A percentile compares a stretch with the other conserved stretches of the same genome.
Evolutionary conservation across 2,797 vertebrate genomes (phyloP).

Genomic region (Syndactyla subalaris): DNA sequence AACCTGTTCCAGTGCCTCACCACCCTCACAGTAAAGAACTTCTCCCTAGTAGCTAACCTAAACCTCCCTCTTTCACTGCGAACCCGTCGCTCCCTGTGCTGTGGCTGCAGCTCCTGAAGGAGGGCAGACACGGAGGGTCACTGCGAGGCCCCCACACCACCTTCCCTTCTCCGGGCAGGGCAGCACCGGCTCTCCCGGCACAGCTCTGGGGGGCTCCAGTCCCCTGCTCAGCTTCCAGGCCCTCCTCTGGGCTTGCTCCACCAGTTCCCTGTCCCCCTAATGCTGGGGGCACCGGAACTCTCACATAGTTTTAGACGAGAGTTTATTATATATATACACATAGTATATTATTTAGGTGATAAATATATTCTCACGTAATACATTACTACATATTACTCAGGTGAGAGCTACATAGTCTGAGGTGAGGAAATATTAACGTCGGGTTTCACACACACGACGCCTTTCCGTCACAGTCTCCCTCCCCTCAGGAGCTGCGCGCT

Average conservation of each 20-base stretch:
- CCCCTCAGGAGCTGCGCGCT: not conserved
- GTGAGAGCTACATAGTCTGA: not conserved
- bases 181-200: not conserved
- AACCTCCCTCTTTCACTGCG: not conserved
- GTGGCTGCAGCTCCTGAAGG: not conserved
- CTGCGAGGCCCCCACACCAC: no score
- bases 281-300: not conserved
- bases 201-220: accelerated
- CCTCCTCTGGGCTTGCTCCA: not conserved
- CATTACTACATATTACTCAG: not conserved
- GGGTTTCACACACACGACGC: accelerated
- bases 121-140: no score
- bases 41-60: no score
- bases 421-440: accelerated
- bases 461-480: accelerated
- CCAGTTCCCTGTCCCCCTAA: not conserved
- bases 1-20: not conserved
- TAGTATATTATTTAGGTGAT: not conserved
- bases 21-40: not conserved
- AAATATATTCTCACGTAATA: not conserved
- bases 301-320: not conserved
- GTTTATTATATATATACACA: not conserved
- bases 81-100: not conserved
- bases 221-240: accelerated
- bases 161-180: not conserved